These are phyloP conservation scores for Thomomys bottae DNA, from an alignment of 2,113 vertebrate genomes.

Conservation along the genomic window DNA sequence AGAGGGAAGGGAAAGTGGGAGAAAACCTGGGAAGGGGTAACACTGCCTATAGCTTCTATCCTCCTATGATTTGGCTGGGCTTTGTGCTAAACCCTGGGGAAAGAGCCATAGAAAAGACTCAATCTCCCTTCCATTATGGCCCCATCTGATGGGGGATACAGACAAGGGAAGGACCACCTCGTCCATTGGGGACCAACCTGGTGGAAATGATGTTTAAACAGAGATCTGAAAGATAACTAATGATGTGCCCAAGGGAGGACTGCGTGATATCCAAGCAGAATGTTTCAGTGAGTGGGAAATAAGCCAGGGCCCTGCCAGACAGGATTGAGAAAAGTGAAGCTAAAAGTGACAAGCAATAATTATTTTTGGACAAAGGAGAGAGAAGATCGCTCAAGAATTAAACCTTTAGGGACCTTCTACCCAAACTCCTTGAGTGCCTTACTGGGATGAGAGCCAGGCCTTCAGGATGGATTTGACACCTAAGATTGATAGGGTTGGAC, in stretches of 20 bases:
- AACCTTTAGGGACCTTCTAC: neutral
- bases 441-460: neutral
- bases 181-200: neutral
- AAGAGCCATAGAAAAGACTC: rapidly evolving
- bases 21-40: too few relatives aligned
- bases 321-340: neutral
- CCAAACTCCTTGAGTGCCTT: neutral
- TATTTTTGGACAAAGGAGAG: neutral
- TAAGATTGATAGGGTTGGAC: neutral
- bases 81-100: neutral
- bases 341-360: neutral
- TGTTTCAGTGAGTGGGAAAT: neutral
- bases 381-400: neutral
- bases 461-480: neutral
- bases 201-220: neutral
- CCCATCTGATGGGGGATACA: neutral
- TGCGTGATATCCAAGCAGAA: neutral
- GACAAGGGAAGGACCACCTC: neutral
- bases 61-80: neutral
- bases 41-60: neutral
- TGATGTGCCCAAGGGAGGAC: neutral
- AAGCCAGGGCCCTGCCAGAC: neutral
- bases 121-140: neutral
- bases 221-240: neutral
- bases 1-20: too few relatives aligned